phyloP scores from a whole-genome alignment of 2,113 vertebrate species.

The Paramisgurnus dabryanus region DNA sequence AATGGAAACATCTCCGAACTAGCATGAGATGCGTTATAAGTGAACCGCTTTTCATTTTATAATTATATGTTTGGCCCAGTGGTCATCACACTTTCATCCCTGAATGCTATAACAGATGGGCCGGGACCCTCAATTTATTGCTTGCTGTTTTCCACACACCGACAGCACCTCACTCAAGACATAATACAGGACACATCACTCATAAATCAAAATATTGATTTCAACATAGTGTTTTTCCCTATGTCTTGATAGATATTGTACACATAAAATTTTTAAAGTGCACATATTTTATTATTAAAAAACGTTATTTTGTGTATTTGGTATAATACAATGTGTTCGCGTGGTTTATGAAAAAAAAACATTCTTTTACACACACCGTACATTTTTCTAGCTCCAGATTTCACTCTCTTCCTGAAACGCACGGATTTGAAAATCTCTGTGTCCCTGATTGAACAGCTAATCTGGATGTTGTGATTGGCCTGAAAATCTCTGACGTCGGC shows the following conservation, averaged over 20 bases:
- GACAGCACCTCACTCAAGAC: conserved; percentile 21
- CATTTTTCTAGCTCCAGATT: no score
- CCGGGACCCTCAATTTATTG: conserved; percentile 23
- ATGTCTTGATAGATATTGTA: background rate
- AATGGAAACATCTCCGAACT: background rate
- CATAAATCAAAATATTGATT: conserved; percentile 25
- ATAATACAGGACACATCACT: conserved; percentile 25
- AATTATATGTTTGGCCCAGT: conserved; percentile 22
- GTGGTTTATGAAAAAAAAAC: no score
- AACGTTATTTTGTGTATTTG: no score
- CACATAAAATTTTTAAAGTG: background rate
- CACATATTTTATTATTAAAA: no score
- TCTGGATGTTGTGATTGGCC: no score
- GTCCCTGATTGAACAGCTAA: no score
- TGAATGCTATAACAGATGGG: conserved; percentile 28
- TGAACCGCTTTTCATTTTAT: conserved; percentile 9
- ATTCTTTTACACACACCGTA: no score
- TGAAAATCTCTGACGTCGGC: no score
- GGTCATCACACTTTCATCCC: conserved; percentile 1
- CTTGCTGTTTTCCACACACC: conserved; percentile 40
- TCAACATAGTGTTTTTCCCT: background rate
- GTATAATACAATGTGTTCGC: no score
- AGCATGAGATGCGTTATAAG: background rate
- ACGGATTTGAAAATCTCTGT: no score
- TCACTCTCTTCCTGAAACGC: no score